These are phyloP conservation scores for Lipotes vexillifer DNA, from an alignment of 2,113 vertebrate species.

Conservation along the genomic window DNA sequence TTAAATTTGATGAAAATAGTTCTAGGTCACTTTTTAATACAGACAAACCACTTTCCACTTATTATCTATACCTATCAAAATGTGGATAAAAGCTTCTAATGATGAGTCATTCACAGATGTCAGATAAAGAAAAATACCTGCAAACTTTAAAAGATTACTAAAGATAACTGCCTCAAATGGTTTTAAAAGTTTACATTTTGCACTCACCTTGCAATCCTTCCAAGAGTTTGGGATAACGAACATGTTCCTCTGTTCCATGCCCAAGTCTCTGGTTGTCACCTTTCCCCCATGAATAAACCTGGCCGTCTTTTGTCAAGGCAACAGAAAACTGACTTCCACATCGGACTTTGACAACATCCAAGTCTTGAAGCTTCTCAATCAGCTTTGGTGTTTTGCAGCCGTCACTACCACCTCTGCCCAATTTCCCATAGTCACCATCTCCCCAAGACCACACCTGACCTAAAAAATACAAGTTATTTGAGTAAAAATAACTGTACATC, in stretches of 20 bases:
- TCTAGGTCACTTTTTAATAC: neutral
- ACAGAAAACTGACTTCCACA: conserved; percentile 98
- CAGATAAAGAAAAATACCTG: neutral
- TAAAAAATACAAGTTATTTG: conserved; percentile 63
- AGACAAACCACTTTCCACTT: neutral
- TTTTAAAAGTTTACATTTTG: neutral
- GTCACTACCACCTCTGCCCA: conserved; percentile 96
- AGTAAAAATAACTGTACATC: neutral
- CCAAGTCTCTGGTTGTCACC: conserved; percentile 98
- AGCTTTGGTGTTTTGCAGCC: conserved; percentile 97
- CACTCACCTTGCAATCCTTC: conserved; percentile 91
- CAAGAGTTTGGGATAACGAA: conserved; percentile 95
- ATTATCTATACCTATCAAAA: neutral
- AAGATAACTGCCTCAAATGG: neutral
- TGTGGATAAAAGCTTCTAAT: neutral
- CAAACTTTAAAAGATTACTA: neutral
- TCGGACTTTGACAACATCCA: conserved; percentile 94
- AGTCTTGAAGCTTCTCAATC: conserved; percentile 96
- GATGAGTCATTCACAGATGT: neutral
- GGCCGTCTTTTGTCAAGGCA: conserved; percentile 95
- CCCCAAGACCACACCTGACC: conserved; percentile 99
- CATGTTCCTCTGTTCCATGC: conserved; percentile 96
- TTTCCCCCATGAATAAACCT: conserved; percentile 98
- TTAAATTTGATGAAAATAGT: neutral
- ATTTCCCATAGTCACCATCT: conserved; percentile 96